Conservation (phyloP, 2,797 vertebrate genomes). For the Trachurus trachurus region DNA sequence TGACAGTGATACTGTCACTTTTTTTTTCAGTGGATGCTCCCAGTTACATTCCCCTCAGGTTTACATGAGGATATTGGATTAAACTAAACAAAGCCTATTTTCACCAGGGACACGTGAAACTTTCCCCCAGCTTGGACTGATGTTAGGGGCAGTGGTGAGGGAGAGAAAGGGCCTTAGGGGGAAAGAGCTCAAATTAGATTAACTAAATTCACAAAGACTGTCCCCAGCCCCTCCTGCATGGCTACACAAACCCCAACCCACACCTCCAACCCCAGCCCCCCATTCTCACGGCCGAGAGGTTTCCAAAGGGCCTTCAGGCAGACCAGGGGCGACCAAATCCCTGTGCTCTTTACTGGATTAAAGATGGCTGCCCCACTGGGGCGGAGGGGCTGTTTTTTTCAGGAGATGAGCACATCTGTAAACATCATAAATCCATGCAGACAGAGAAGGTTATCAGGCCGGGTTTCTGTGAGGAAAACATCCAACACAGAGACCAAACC, state of each 20-base stretch:
- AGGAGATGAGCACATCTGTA: constrained; percentile 80
- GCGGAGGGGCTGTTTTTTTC: constrained; percentile 65
- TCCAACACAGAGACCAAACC: constrained; percentile 4
- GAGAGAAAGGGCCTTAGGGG: constrained; percentile 67
- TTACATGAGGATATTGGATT: constrained; percentile 76
- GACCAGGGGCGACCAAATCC: constrained; percentile 81
- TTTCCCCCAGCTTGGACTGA: constrained; percentile 66
- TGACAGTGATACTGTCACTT: constrained; percentile 47
- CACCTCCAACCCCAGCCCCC: constrained; percentile 76
- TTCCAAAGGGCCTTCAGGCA: constrained; percentile 83
- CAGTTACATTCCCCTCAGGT: constrained; percentile 45
- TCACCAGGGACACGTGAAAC: constrained; percentile 73
- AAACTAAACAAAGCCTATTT: constrained; percentile 78
- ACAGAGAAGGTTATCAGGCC: constrained; percentile 52
- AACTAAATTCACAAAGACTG: constrained; percentile 86
- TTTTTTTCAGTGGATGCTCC: constrained; percentile 52
- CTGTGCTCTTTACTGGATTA: constrained; percentile 83
- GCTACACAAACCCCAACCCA: constrained; percentile 76
- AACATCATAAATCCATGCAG: constrained; percentile 72
- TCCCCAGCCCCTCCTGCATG: constrained; percentile 78
- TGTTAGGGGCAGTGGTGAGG: constrained; percentile 67
- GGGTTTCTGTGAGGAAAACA: constrained; percentile 37
- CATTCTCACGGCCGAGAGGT: constrained; percentile 83
- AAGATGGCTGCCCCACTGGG: constrained; percentile 72
- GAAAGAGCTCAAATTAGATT: constrained; percentile 86